A percentile compares a stretch with the other conserved stretches of the same genome.
These are phyloP conservation scores for Planiliza haematocheilus DNA, from an alignment of 2,113 vertebrate genomes.

Conservation along the genomic window DNA sequence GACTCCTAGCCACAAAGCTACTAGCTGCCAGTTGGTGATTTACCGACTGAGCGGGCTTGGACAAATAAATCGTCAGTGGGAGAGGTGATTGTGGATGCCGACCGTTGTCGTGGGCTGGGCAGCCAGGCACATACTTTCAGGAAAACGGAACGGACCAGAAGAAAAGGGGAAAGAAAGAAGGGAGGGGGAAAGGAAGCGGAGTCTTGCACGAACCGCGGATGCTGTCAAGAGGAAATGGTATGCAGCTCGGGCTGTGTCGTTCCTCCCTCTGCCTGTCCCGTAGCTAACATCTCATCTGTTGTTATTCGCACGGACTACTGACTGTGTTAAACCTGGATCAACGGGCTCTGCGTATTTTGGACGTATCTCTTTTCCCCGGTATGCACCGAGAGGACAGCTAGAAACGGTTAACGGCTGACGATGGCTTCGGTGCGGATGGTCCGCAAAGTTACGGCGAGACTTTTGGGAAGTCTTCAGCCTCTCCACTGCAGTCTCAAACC, in stretches of 20 bases:
- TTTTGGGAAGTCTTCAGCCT: slow-evolving; percentile 63
- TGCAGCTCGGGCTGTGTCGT: slow-evolving; percentile 17
- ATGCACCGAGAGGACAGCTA: slow-evolving; percentile 41
- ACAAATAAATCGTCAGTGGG: too few relatives aligned
- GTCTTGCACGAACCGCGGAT: not conserved
- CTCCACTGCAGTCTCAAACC: slow-evolving; percentile 22
- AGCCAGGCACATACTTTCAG: not conserved
- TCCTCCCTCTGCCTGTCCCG: slow-evolving; percentile 47
- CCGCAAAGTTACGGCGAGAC: slow-evolving; percentile 74
- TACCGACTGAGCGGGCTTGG: too few relatives aligned
- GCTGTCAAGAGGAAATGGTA: slow-evolving; percentile 50
- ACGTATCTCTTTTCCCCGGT: not conserved
- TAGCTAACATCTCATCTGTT: slow-evolving; percentile 1
- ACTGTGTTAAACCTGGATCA: slow-evolving; percentile 4
- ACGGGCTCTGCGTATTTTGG: not conserved
- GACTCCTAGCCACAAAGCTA: too few relatives aligned
- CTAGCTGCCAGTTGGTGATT: too few relatives aligned
- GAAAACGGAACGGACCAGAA: not conserved
- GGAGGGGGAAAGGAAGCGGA: slow-evolving; percentile 17
- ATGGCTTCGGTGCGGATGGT: slow-evolving; percentile 75
- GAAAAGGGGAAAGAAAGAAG: not conserved
- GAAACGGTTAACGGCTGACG: slow-evolving; percentile 4
- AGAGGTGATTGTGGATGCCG: not conserved
- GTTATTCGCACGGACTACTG: not conserved
- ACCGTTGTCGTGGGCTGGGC: too few relatives aligned